A percentile compares a stretch with the other conserved stretches of the same genome.
phyloP scores from a whole-genome alignment of 1,140 invertebrate species.

The Ceratina calcarata region DNA sequence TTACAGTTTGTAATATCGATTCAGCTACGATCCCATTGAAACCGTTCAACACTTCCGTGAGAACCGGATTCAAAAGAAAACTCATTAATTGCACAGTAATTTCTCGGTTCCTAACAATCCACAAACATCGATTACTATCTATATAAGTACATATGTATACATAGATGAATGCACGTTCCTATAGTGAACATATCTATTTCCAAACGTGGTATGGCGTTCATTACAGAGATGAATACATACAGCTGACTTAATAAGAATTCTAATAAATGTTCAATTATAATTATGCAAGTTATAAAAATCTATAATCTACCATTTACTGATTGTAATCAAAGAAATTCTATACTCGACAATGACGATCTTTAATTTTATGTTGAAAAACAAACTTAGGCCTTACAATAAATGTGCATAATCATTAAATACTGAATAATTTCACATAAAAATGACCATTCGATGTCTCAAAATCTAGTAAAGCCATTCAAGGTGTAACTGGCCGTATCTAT shows the following conservation, averaged over 20 bases:
- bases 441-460: no score
- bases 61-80: constrained; percentile 13
- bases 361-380: background rate
- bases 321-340: no score
- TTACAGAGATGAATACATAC: background rate
- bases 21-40: constrained; percentile 9
- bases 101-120: background rate
- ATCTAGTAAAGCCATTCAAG: no score
- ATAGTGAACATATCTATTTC: constrained; percentile 10
- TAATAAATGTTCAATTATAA: no score
- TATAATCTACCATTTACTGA: no score
- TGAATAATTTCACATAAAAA: no score
- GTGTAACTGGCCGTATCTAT: background rate
- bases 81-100: background rate
- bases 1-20: constrained; percentile 8
- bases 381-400: no score
- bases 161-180: constrained; percentile 8
- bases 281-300: no score
- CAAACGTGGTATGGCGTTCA: constrained; percentile 6
- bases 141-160: background rate
- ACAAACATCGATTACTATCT: background rate
- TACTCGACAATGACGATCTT: background rate
- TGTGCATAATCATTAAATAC: no score
- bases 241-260: no score
- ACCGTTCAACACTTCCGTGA: constrained; percentile 47